Evolutionary conservation across 1,140 invertebrate species (phyloP).

Genomic region (Drosophila lacteicornis): DNA sequence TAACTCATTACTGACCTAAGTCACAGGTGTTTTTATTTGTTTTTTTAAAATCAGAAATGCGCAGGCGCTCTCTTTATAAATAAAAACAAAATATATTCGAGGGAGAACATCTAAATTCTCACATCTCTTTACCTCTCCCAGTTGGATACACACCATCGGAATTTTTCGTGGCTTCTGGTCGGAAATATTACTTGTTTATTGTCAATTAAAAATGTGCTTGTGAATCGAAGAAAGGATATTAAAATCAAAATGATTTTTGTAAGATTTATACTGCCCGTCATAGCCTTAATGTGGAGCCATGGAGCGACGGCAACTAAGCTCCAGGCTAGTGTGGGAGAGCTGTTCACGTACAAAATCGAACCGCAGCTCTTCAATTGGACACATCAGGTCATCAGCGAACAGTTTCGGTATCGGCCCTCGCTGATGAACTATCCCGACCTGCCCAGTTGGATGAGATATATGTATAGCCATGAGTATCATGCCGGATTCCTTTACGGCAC

Average conservation of each 20-base stretch:
- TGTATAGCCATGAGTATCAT: constrained; percentile 90
- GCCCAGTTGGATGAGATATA: constrained; percentile 93
- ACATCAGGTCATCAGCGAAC: constrained; percentile 86
- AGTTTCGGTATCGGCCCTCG: constrained; percentile 80
- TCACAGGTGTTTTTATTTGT: constrained; percentile 32
- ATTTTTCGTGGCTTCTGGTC: constrained; percentile 50
- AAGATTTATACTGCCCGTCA: constrained; percentile 20
- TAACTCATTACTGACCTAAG: constrained; percentile 20
- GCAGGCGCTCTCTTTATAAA: constrained; percentile 56
- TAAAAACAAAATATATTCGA: constrained; percentile 11
- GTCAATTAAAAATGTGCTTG: constrained; percentile 47
- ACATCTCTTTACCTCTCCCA: constrained; percentile 23
- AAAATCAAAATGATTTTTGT: constrained; percentile 46
- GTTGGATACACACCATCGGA: constrained; percentile 64
- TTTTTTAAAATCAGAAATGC: constrained; percentile 12
- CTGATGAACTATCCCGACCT: constrained; percentile 88
- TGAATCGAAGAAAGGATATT: constrained; percentile 4
- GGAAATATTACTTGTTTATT: constrained; percentile 38
- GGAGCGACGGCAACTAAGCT: constrained; percentile 20
- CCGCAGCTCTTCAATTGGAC: constrained; percentile 89
- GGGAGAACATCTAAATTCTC: constrained; percentile 1
- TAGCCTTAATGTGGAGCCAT: constrained; percentile 16
- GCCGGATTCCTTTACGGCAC: constrained; percentile 93
- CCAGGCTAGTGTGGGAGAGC: constrained; percentile 87
- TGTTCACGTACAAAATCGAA: constrained; percentile 88